Base-by-base conservation (phyloP, 2,113 vertebrate genomes). In the Muscicapa adusta region DNA sequence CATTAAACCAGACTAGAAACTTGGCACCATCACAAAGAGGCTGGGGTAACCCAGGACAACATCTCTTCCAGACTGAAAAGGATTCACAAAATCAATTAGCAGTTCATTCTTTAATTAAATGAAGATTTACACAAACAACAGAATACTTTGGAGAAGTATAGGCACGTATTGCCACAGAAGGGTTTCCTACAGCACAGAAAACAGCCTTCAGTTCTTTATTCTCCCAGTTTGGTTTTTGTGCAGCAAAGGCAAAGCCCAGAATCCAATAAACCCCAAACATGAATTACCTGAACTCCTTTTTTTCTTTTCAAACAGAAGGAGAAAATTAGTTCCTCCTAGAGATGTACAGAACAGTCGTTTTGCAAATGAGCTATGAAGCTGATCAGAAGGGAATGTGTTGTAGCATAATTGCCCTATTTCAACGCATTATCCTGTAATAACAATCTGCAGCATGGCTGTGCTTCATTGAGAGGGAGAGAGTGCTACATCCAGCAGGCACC, bases 71-170 rank as follows among this genome's bases (percentile, higher is more conserved):
- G 23, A 54, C 25, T 47, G 56, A 91, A 79, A 88, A 85, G 60
- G 43, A 87, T 81, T 92, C 66, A 83, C 48, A 62, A 28, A 89
- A 80, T 63, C 57, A 61, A 89, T 66, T 53, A 94, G 31, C 48
- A 75, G 45, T 85, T 91, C 29, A 20, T 61, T 82, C 80, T 94
- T 95, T 96, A 93, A 94, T 94, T 75, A 88, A 91, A 88, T 19
- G 28, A 89, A 86, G 31, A 95, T 74, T 85, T 92, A 92, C 42
- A 82, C 26, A 66, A 84, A 62, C 24, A 82, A 65, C 26, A 67
- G 40, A 88, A 84, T 28, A 33, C 63, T 84, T 8, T 43, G 42
- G 29, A 70, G 57, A 94, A 88, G 29, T 40, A 66, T 0, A 92
- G 65, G 56, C 84, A 89, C 11, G 3, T 78, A 62, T 6, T 76